phyloP scores from a whole-genome alignment of 2,888 invertebrate genomes.

The Melangyna quadrimaculata region DNA sequence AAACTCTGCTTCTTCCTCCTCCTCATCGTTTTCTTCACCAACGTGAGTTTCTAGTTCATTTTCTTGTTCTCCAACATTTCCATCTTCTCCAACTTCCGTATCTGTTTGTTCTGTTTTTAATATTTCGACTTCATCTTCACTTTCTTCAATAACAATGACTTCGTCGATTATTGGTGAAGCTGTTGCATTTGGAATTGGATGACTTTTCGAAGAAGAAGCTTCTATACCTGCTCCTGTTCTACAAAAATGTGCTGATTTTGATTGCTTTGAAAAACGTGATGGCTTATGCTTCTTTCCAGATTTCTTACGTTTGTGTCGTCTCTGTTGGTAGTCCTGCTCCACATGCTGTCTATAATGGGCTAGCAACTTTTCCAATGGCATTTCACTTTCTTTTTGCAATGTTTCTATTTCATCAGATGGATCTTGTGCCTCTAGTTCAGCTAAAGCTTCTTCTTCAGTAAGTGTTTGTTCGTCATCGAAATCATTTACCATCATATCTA shows the following conservation, averaged over 20 bases:
- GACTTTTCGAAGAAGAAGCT: slow-evolving; percentile 11
- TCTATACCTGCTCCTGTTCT: slow-evolving; percentile 73
- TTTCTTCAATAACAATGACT: slow-evolving; percentile 63
- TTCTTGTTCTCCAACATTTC: neutral
- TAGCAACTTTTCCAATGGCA: slow-evolving; percentile 96
- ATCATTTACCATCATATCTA: slow-evolving; percentile 98
- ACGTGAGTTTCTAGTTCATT: slow-evolving; percentile 74
- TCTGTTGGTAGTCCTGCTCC: slow-evolving; percentile 21
- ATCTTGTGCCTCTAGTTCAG: slow-evolving; percentile 91
- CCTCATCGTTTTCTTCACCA: slow-evolving; percentile 79
- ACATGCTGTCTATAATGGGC: slow-evolving; percentile 90
- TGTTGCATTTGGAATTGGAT: neutral
- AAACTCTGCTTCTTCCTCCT: slow-evolving; percentile 35
- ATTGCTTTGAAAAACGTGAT: slow-evolving; percentile 15
- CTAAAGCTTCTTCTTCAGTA: slow-evolving; percentile 98
- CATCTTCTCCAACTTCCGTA: slow-evolving; percentile 22
- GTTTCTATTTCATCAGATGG: slow-evolving; percentile 93
- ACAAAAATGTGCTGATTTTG: neutral
- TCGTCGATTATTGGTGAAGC: slow-evolving; percentile 15
- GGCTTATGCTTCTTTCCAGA: slow-evolving; percentile 29
- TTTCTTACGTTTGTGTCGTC: slow-evolving; percentile 64
- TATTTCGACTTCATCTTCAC: slow-evolving; percentile 51
- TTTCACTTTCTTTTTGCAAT: slow-evolving; percentile 95
- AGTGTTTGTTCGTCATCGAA: slow-evolving; percentile 98
- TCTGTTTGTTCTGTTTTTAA: slow-evolving; percentile 39